These are phyloP conservation scores for Eira barbara DNA, from an alignment of 2,113 vertebrate species.

Conservation along the genomic window DNA sequence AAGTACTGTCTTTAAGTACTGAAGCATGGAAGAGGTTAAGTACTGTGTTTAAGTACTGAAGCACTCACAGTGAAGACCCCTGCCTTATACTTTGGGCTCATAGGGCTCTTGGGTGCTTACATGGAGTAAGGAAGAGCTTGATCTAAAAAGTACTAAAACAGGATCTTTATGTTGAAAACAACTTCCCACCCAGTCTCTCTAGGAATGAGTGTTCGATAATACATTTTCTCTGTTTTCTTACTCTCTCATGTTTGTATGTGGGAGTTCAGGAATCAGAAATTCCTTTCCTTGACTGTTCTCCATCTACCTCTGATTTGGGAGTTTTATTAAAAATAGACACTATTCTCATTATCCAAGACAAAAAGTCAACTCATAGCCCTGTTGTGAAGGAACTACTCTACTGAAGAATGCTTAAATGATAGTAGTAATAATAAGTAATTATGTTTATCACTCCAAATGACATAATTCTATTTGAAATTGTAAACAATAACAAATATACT, in stretches of 20 bases:
- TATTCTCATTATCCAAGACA: background rate
- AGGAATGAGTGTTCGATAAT: background rate
- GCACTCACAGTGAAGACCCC: background rate
- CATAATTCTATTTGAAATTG: background rate
- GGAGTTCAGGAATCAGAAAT: background rate
- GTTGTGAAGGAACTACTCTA: background rate
- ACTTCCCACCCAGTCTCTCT: background rate
- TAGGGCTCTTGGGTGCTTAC: background rate
- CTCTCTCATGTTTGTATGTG: background rate
- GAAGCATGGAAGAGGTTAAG: background rate
- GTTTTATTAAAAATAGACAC: background rate
- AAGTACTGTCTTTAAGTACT: background rate
- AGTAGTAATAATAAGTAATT: background rate
- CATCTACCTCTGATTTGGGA: background rate
- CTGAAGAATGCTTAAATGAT: background rate
- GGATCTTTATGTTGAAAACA: background rate
- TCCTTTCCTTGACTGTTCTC: background rate
- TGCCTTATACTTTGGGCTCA: rapidly evolving
- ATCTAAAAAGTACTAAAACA: background rate
- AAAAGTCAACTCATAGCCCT: background rate
- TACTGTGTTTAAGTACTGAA: background rate
- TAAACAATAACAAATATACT: background rate
- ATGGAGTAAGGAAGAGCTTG: background rate
- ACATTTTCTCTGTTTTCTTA: background rate
- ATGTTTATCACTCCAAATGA: background rate